A percentile compares a stretch with the other conserved stretches of the same genome.
Conservation (phyloP, 2,113 vertebrate species). For the Nyctereutes procyonoides region DNA sequence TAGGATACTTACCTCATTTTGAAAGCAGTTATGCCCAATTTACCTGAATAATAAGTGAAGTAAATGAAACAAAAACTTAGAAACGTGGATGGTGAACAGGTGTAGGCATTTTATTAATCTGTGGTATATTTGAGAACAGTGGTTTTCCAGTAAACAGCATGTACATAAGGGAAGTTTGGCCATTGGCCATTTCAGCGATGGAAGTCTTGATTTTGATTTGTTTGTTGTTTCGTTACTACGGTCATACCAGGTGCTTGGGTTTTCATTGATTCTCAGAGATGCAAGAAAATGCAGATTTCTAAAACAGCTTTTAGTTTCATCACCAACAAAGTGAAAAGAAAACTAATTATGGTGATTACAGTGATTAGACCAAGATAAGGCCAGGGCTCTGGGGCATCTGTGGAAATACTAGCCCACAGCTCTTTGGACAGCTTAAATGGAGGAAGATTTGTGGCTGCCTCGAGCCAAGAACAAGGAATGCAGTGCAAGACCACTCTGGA, state of each 20-base stretch:
- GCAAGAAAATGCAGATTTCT: constrained; percentile 7
- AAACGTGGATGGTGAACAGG: background rate
- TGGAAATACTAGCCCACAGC: background rate
- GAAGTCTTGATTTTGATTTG: background rate
- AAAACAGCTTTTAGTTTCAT: constrained; percentile 50
- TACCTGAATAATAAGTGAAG: background rate
- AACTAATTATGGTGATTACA: constrained; percentile 6
- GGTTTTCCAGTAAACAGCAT: background rate
- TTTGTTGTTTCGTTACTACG: constrained; percentile 4
- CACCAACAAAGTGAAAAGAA: constrained; percentile 24
- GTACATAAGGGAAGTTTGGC: background rate
- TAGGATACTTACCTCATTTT: constrained; percentile 6
- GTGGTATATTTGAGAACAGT: background rate
- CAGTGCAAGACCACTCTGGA: background rate
- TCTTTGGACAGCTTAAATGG: background rate
- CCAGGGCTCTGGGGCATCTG: background rate
- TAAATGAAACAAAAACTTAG: constrained; percentile 12
- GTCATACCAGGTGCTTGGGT: background rate
- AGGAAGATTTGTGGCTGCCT: background rate
- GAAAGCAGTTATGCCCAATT: background rate
- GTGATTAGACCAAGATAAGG: constrained; percentile 1
- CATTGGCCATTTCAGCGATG: background rate
- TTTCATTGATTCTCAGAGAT: background rate
- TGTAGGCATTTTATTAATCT: background rate
- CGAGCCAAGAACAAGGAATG: background rate